Evolutionary conservation across 2,888 invertebrate species (phyloP).

Genomic region (Phalera bucephala): DNA sequence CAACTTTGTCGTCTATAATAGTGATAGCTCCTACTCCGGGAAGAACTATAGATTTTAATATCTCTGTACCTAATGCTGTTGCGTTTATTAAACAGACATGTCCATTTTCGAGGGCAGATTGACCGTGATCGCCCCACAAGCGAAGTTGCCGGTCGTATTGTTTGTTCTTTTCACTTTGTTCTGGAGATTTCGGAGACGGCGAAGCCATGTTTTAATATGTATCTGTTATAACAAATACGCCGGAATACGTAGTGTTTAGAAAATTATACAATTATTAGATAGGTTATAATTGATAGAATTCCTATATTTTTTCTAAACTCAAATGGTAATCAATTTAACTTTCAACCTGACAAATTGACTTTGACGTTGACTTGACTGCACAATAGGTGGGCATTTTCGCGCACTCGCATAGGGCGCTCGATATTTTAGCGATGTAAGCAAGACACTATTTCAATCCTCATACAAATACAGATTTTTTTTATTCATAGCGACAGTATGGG

Average conservation of each 20-base stretch:
- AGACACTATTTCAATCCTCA: too few relatives aligned
- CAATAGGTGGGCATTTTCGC: too few relatives aligned
- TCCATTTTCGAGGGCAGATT: slow-evolving; percentile 92
- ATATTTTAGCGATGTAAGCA: too few relatives aligned
- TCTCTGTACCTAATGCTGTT: slow-evolving; percentile 96
- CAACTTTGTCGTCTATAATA: slow-evolving; percentile 93
- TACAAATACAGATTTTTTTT: too few relatives aligned
- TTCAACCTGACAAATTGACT: too few relatives aligned
- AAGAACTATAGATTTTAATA: slow-evolving; percentile 96
- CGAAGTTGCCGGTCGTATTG: slow-evolving; percentile 94
- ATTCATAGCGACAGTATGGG: too few relatives aligned
- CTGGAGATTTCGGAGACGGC: slow-evolving; percentile 88
- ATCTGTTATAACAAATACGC: background rate
- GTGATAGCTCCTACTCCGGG: slow-evolving; percentile 97
- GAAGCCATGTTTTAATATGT: slow-evolving; percentile 79
- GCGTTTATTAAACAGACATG: slow-evolving; percentile 97
- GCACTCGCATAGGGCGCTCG: too few relatives aligned
- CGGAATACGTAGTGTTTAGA: background rate
- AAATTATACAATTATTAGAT: background rate
- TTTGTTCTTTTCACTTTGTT: slow-evolving; percentile 88
- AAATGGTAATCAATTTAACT: too few relatives aligned
- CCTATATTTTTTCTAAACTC: too few relatives aligned
- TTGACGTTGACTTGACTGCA: too few relatives aligned
- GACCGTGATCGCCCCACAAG: slow-evolving; percentile 99
- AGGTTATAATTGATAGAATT: too few relatives aligned